Percentiles rank a stretch among this genome's conserved stretches.
These are phyloP conservation scores for Apogon talboti DNA, from an alignment of 2,797 vertebrate species.

Conservation along the genomic window DNA sequence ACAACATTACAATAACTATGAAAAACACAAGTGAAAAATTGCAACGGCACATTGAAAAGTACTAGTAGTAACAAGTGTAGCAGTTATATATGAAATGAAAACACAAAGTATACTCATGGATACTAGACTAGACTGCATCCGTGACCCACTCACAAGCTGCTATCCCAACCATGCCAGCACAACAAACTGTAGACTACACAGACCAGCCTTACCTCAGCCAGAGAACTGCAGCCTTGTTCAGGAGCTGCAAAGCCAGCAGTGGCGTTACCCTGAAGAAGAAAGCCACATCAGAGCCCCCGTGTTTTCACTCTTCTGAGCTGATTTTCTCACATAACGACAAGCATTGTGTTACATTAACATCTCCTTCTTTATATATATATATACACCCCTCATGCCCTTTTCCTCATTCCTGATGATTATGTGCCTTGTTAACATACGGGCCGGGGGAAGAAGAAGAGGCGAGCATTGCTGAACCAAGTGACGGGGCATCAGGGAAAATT, in stretches of 20 bases:
- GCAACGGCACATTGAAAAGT: no score
- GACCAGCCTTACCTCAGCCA: conserved; percentile 61
- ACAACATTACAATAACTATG: no score
- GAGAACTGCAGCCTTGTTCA: conserved; percentile 35
- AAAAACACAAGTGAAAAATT: no score
- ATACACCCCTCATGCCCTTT: conserved; percentile 53
- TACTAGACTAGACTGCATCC: neutral
- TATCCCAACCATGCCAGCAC: neutral
- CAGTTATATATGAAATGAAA: neutral
- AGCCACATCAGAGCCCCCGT: conserved; percentile 27
- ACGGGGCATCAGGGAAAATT: conserved; percentile 85
- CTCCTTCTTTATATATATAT: conserved; percentile 71
- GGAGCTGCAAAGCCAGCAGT: conserved; percentile 37
- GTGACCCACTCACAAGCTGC: neutral
- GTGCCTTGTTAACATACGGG: conserved; percentile 76
- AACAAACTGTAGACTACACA: neutral
- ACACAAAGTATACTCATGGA: neutral
- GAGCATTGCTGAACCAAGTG: conserved; percentile 79
- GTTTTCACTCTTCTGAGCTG: conserved; percentile 52
- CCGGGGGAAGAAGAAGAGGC: conserved; percentile 72
- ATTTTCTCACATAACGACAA: conserved; percentile 58
- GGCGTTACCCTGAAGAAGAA: conserved; percentile 50
- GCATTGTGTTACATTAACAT: conserved; percentile 68
- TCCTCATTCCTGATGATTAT: conserved; percentile 76
- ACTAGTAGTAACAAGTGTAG: neutral